Conservation (phyloP, 2,113 vertebrate species). For the Tylochromis polylepis region DNA sequence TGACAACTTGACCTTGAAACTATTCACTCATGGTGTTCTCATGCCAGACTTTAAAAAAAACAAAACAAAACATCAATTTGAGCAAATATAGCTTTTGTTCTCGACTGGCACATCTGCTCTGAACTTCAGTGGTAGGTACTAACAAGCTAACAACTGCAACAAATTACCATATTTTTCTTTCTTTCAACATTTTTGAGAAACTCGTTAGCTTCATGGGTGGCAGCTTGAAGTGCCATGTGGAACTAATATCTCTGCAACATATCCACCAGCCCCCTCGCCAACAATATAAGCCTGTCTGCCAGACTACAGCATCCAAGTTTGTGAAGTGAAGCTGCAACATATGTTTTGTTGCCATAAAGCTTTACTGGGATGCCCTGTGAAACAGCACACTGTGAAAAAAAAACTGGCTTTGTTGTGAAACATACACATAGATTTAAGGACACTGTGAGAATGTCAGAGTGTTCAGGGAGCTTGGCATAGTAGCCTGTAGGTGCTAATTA, state of each 20-base stretch:
- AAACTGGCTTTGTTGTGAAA: constrained; percentile 13
- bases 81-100: constrained; percentile 34
- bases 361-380: constrained; percentile 28
- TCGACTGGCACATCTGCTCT: constrained; percentile 20
- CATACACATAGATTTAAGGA: neutral
- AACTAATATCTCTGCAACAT: constrained; percentile 55
- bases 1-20: constrained; percentile 13
- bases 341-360: constrained; percentile 31
- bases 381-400: constrained; percentile 16
- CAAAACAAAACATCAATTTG: constrained; percentile 12
- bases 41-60: constrained; percentile 15
- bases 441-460: neutral
- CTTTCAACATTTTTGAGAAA: constrained; percentile 50
- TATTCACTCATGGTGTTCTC: constrained; percentile 7
- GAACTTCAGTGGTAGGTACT: constrained; percentile 46
- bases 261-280: neutral
- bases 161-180: constrained; percentile 60
- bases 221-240: constrained; percentile 57
- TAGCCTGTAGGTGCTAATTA: neutral
- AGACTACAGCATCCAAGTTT: constrained; percentile 39
- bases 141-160: constrained; percentile 57
- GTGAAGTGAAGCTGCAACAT: constrained; percentile 9
- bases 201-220: constrained; percentile 62
- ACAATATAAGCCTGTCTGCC: constrained; percentile 39
- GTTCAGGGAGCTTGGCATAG: neutral